Evolutionary conservation across 1,140 invertebrate species (phyloP).

Genomic region (Elymnias hypermnestra): DNA sequence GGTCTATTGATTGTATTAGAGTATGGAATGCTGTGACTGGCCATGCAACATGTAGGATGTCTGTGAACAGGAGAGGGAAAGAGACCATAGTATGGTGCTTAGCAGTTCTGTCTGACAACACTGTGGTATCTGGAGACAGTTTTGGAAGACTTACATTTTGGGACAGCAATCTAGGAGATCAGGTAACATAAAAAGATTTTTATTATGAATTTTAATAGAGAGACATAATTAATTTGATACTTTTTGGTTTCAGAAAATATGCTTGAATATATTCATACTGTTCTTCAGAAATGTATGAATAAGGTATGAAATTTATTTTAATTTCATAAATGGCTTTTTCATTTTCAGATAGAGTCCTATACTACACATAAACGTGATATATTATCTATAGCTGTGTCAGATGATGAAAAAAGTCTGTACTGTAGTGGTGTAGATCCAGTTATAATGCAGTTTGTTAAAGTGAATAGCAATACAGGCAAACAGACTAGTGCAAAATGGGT

Average conservation of each 20-base stretch:
- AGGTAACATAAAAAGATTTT: too few relatives aligned
- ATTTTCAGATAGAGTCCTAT: constrained; percentile 80
- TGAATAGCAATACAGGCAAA: constrained; percentile 59
- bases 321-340: too few relatives aligned
- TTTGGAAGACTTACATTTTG: constrained; percentile 90
- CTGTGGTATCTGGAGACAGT: constrained; percentile 93
- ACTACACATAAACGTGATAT: constrained; percentile 89
- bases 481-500: constrained; percentile 81
- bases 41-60: constrained; percentile 89
- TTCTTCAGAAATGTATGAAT: too few relatives aligned
- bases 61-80: constrained; percentile 80
- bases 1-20: constrained; percentile 88
- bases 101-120: constrained; percentile 86
- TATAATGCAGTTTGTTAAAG: constrained; percentile 81
- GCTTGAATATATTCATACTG: too few relatives aligned
- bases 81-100: constrained; percentile 92
- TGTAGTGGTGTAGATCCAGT: constrained; percentile 89
- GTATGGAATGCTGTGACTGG: constrained; percentile 91
- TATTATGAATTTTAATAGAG: background rate
- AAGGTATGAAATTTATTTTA: too few relatives aligned
- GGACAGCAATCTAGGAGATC: constrained; percentile 87
- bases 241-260: too few relatives aligned
- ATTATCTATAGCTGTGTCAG: constrained; percentile 82
- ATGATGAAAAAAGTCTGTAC: constrained; percentile 83
- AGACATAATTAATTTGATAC: background rate